Conservation (phyloP, 2,888 invertebrate genomes). For the Hipparchia sbordonii region DNA sequence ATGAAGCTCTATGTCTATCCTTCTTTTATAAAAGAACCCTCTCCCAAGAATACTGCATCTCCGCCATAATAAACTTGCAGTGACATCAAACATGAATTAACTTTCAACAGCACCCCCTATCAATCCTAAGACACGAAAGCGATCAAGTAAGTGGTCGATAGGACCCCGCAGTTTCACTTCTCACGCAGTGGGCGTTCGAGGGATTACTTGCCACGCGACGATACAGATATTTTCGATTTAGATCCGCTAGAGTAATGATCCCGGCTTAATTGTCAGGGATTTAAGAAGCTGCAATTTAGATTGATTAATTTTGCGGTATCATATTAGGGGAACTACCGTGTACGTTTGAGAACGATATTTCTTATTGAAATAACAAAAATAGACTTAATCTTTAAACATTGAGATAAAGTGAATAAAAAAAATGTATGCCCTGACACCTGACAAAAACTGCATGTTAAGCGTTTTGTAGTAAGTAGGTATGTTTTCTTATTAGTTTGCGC, state of each 20-base stretch:
- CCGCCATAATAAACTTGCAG: constrained; percentile 68
- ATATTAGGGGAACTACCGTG: not conserved
- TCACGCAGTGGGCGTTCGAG: constrained; percentile 74
- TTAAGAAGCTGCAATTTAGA: constrained; percentile 51
- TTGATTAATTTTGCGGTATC: constrained; percentile 46
- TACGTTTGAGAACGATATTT: not conserved
- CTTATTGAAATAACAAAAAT: not conserved
- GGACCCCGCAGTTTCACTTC: constrained; percentile 77
- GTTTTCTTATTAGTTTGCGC: no score
- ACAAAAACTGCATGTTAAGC: no score
- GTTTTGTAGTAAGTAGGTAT: no score
- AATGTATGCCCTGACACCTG: no score
- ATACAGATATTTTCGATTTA: constrained; percentile 79
- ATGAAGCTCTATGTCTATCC: not conserved
- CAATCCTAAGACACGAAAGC: constrained; percentile 65
- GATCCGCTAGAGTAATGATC: constrained; percentile 70
- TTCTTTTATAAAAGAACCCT: not conserved
- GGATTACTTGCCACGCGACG: constrained; percentile 77
- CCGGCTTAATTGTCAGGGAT: constrained; percentile 53
- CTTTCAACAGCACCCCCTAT: constrained; percentile 70
- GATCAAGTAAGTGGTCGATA: constrained; percentile 74
- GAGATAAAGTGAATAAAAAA: no score
- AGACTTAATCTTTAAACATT: not conserved
- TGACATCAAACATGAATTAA: constrained; percentile 81
- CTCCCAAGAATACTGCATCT: constrained; percentile 62